Base-by-base conservation (phyloP, 2,797 vertebrate genomes). In the Hylomyscus alleni region DNA sequence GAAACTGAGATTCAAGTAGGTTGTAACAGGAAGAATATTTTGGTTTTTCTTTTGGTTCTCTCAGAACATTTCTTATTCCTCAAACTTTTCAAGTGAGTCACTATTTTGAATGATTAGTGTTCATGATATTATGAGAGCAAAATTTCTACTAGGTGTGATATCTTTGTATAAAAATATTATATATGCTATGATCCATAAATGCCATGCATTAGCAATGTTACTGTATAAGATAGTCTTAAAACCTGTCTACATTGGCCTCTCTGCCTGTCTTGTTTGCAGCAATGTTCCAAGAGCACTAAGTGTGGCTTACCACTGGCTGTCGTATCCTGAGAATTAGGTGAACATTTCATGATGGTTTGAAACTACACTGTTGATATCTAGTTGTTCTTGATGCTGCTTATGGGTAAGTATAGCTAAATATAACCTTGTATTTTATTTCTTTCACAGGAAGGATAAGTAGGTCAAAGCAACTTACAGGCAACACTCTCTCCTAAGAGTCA, bases 401-500 rank as follows among this genome's bases (percentile, higher is more conserved):
- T 44, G 24, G 47, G 65, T 62, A 75, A 94, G 34, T 2, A 67
- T 37, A 85, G 82, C 26, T 72, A n/a, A 89, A 31, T 77, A 76
- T 19, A 84, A 89, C 24, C 26, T 29, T 58, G 6, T 12, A 31
- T 47, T 5, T 85, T 90, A 15, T 56, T 96, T 92, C 26, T 86
- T 37, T 69, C n/a, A 75, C 29, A 80, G 4, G n/a, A 86, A 50
- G 14, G 47, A n/a, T 85, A 65, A 90, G 2, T 83, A 91, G 26
- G 34, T 75, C 58, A 75, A 95, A 90, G 34, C 29, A 90, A 90
- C 44, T 81, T 91, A 58, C 9, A 93, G 54, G 14, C 20, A 86
- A 77, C 26, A 31, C 6, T 67, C 4, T 88, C 20, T 76, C 24
- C 52, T 62, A 85, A 12, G 5, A 19, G 78, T 65, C 77, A 94